Percentiles rank a stretch among this genome's conserved stretches.
Conservation (phyloP, 1,140 invertebrate genomes). For the Aphidius gifuensis region DNA sequence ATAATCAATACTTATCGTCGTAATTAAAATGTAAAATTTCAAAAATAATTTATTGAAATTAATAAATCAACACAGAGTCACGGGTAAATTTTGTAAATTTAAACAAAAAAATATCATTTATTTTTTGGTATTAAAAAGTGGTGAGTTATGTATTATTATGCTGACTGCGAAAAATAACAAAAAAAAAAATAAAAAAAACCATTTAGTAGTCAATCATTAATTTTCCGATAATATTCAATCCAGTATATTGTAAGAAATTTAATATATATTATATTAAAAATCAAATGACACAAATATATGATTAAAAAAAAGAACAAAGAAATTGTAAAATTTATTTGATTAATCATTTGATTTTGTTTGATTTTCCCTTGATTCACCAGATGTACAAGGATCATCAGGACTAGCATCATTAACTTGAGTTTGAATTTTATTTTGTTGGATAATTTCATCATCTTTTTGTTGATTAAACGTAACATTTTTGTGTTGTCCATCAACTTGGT, state of each 20-base stretch:
- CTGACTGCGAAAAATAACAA: conserved; percentile 1
- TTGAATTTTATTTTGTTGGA: too few relatives aligned
- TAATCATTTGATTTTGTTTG: neutral
- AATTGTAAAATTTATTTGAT: neutral
- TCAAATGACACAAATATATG: conserved; percentile 31
- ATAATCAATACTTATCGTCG: too few relatives aligned
- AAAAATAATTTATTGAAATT: neutral
- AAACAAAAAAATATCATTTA: conserved; percentile 14
- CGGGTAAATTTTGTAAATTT: conserved; percentile 23
- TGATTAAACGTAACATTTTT: conserved; percentile 7
- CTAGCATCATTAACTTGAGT: neutral
- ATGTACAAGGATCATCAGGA: neutral
- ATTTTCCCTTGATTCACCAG: neutral
- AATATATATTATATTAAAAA: conserved; percentile 36
- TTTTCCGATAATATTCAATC: conserved; percentile 28
- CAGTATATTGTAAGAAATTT: conserved; percentile 42
- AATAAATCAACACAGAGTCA: conserved; percentile 15
- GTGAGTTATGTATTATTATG: neutral
- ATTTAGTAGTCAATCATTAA: conserved; percentile 29
- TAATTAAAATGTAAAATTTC: too few relatives aligned
- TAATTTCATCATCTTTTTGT: neutral
- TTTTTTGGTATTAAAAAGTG: conserved; percentile 11
- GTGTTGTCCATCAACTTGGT: conserved; percentile 16
- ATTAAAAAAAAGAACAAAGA: conserved; percentile 22
- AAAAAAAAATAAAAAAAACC: conserved; percentile 15